Conservation (phyloP, 2,888 invertebrate genomes). For the Tenodera sinensis region DNA sequence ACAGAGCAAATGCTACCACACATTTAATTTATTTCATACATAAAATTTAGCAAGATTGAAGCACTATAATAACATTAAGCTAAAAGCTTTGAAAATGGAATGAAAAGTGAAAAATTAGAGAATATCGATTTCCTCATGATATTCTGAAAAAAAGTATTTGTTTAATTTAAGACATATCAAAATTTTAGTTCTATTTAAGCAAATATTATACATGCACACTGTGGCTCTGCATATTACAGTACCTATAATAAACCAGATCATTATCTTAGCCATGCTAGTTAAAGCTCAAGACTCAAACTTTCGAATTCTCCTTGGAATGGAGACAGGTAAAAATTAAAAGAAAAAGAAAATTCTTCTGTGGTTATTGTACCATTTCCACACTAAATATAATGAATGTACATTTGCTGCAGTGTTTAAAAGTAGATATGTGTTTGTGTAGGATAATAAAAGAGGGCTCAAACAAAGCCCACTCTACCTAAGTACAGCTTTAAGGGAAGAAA, state of each 20-base stretch:
- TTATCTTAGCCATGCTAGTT: neutral
- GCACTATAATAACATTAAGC: too few relatives aligned
- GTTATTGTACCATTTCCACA: neutral
- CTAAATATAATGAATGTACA: neutral
- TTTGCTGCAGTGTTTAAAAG: neutral
- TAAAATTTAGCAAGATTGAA: neutral
- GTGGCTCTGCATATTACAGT: neutral
- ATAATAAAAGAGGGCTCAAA: neutral
- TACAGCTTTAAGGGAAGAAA: neutral
- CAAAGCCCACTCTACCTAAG: neutral
- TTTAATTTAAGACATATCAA: neutral
- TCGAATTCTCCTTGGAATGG: neutral
- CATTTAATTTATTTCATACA: neutral
- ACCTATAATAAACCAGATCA: neutral
- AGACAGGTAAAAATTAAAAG: too few relatives aligned
- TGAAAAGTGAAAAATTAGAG: neutral
- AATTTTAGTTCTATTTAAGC: neutral
- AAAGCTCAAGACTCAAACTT: neutral
- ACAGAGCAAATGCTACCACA: neutral
- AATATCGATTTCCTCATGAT: neutral
- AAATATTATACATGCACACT: neutral
- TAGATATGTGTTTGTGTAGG: neutral
- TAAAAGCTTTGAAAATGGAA: neutral
- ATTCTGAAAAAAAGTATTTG: neutral
- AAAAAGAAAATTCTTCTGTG: neutral